Conservation (phyloP, 1,140 invertebrate genomes). For the Lineus longissimus region DNA sequence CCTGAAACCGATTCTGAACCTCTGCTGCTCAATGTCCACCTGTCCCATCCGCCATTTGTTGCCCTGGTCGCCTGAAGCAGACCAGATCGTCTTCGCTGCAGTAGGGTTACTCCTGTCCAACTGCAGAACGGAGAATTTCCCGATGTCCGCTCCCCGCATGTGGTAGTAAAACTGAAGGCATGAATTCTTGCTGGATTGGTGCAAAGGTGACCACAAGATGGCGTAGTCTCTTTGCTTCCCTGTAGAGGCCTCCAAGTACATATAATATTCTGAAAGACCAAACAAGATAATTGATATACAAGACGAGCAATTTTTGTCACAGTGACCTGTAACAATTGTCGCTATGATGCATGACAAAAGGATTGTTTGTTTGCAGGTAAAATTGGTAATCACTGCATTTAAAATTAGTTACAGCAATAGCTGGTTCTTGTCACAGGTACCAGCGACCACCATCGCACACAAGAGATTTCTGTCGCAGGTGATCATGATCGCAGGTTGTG, state of each 20-base stretch:
- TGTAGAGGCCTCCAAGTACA: not conserved
- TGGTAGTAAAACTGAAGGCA: conserved; percentile 17
- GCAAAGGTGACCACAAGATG: not conserved
- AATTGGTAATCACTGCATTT: too few relatives aligned
- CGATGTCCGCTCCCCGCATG: conserved; percentile 5
- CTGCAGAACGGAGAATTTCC: not conserved
- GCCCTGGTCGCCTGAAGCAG: not conserved
- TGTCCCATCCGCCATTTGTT: conserved; percentile 5
- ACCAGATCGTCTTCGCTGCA: conserved; percentile 1
- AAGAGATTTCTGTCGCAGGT: too few relatives aligned
- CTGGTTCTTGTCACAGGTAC: too few relatives aligned
- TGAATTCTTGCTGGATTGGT: not conserved
- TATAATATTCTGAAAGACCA: conserved; percentile 3
- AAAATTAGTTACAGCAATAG: too few relatives aligned
- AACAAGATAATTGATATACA: too few relatives aligned
- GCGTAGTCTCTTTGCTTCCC: not conserved
- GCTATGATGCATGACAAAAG: too few relatives aligned
- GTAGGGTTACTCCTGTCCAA: not conserved
- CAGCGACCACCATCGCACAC: too few relatives aligned
- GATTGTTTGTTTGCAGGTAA: too few relatives aligned
- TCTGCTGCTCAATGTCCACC: not conserved
- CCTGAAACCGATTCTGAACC: not conserved
- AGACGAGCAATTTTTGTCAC: too few relatives aligned
- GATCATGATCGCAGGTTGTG: too few relatives aligned
- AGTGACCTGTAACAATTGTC: too few relatives aligned